A percentile compares a stretch with the other conserved stretches of the same genome.
Evolutionary conservation across 53 echinoderm and acorn worm genomes (phyloP).

Genomic region (Actinopyga echinites): DNA sequence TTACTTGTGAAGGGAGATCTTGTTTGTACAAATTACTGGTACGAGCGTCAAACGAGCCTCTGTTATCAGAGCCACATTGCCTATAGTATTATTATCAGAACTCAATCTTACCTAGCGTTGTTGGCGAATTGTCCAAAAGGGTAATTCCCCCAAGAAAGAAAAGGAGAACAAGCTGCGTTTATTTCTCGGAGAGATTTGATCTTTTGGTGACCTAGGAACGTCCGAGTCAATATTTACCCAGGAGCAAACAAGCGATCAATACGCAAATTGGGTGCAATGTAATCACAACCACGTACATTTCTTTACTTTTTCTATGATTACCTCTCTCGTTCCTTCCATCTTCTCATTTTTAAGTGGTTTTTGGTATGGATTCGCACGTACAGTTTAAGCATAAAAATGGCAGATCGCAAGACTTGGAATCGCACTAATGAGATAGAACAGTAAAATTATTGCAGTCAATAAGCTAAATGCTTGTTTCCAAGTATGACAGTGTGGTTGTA

Average conservation of each 20-base stretch:
- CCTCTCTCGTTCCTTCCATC: conserved; percentile 1
- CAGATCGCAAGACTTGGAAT: no score
- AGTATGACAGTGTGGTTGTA: no score
- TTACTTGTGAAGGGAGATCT: no score
- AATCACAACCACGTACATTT: conserved; percentile 35
- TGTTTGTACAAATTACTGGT: no score
- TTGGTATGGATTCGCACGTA: conserved; percentile 15
- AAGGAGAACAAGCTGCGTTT: conserved; percentile 9
- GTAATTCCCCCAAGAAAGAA: conserved; percentile 17
- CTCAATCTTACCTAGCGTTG: no score
- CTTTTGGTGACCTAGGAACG: conserved; percentile 29
- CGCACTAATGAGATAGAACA: no score
- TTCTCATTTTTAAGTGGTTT: conserved; percentile 6
- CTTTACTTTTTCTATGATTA: conserved; percentile 4
- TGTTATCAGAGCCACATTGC: no score
- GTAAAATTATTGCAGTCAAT: no score
- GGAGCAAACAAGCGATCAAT: conserved; percentile 46
- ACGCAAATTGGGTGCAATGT: conserved; percentile 43
- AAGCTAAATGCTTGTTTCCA: no score
- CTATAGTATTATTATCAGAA: no score
- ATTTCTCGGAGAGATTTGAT: conserved; percentile 11
- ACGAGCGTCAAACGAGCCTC: no score
- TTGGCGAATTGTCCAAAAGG: neutral
- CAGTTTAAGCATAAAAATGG: neutral
- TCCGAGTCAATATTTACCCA: conserved; percentile 45